Evolutionary conservation across 2,888 invertebrate genomes (phyloP).

Genomic region (Stomorhina lunata): DNA sequence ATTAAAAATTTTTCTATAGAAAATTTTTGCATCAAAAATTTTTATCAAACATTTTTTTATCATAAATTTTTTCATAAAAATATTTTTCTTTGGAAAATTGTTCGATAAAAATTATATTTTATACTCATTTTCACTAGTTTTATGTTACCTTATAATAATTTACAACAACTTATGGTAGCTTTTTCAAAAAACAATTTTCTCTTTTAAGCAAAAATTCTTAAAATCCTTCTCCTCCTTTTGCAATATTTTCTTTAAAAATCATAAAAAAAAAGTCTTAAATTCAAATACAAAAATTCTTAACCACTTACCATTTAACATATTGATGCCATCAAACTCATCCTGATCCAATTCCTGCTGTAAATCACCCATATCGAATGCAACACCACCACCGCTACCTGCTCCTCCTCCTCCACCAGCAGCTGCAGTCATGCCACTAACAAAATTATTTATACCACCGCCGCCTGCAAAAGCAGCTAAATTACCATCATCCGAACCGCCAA

Average conservation of each 20-base stretch:
- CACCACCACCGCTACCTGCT: slow-evolving; percentile 75
- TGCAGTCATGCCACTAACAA: slow-evolving; percentile 77
- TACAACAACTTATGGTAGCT: no score
- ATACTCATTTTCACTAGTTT: no score
- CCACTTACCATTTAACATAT: slow-evolving; percentile 82
- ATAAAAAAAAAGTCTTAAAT: background rate
- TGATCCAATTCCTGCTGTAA: slow-evolving; percentile 85
- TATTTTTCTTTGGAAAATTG: no score
- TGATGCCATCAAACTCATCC: slow-evolving; percentile 85
- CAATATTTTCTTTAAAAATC: slow-evolving; percentile 26
- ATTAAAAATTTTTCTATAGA: no score
- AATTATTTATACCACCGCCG: slow-evolving; percentile 65
- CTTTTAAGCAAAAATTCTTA: no score
- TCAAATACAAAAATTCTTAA: background rate
- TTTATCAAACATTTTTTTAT: no score
- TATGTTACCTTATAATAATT: no score
- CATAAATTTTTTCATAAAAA: no score
- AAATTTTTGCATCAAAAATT: no score
- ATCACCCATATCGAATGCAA: slow-evolving; percentile 82
- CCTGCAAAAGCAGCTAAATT: slow-evolving; percentile 80
- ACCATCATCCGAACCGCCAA: slow-evolving; percentile 92
- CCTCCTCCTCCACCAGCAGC: slow-evolving; percentile 74
- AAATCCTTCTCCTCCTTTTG: background rate
- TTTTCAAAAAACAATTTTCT: background rate
- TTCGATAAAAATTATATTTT: no score